phyloP scores from a whole-genome alignment of 2,888 invertebrate genomes.

The Therioaphis trifolii region DNA sequence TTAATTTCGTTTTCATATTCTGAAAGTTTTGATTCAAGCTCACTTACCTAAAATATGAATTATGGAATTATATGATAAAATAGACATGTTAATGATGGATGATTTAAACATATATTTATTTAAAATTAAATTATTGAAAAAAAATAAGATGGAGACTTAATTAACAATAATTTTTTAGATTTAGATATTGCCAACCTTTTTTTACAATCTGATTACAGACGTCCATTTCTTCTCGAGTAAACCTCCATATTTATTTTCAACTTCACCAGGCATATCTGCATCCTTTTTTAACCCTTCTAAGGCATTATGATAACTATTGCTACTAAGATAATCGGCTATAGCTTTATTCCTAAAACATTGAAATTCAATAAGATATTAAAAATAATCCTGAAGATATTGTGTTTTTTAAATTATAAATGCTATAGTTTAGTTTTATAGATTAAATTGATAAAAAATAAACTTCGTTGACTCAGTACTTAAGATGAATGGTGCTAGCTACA shows the following conservation, averaged over 20 bases:
- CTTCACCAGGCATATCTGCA: slow-evolving; percentile 94
- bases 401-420: too few relatives aligned
- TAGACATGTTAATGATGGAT: too few relatives aligned
- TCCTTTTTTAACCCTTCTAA: slow-evolving; percentile 97
- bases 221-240: slow-evolving; percentile 99
- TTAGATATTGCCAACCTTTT: slow-evolving; percentile 78
- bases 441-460: too few relatives aligned
- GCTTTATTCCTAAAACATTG: slow-evolving; percentile 99
- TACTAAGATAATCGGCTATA: slow-evolving; percentile 97
- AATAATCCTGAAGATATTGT: too few relatives aligned
- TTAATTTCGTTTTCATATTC: slow-evolving; percentile 97
- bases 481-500: too few relatives aligned
- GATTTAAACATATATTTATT: too few relatives aligned
- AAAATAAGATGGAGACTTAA: neutral
- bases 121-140: neutral
- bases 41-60: slow-evolving; percentile 81
- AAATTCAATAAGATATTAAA: too few relatives aligned
- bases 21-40: slow-evolving; percentile 95
- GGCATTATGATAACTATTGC: slow-evolving; percentile 96
- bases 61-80: neutral
- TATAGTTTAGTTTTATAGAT: too few relatives aligned
- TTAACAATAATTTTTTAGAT: too few relatives aligned
- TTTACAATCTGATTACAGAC: slow-evolving; percentile 97
- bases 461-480: too few relatives aligned
- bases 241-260: slow-evolving; percentile 96